These are phyloP conservation scores for Yoshiicerus persimilis DNA, from an alignment of 1,140 invertebrate genomes.

Conservation along the genomic window DNA sequence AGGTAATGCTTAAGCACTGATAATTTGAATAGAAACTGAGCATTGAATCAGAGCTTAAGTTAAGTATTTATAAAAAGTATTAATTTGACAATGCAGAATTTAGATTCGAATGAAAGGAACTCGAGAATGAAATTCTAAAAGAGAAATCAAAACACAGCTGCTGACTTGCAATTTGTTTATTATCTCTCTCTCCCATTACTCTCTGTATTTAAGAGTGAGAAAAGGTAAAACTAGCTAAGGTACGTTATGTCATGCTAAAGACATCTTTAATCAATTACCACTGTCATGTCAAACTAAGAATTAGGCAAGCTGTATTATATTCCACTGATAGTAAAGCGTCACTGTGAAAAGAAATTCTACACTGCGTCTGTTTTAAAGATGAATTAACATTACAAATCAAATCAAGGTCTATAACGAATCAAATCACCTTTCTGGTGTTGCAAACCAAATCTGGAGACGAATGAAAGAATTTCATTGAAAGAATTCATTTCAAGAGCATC, in stretches of 20 bases:
- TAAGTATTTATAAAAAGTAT: neutral
- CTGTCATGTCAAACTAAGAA: neutral
- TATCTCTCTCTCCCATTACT: no score
- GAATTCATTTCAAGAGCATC: neutral
- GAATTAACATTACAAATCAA: neutral
- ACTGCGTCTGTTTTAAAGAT: neutral
- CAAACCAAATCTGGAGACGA: neutral
- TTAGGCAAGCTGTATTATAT: neutral
- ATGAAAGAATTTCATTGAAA: conserved; percentile 2
- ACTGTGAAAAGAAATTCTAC: neutral
- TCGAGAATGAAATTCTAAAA: neutral
- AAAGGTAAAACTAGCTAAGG: neutral
- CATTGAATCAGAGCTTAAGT: neutral
- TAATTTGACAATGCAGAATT: neutral
- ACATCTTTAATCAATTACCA: neutral
- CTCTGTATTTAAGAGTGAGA: neutral
- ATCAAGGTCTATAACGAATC: neutral
- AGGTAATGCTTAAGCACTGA: neutral
- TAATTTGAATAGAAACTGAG: neutral
- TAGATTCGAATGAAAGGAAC: neutral
- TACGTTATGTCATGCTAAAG: neutral
- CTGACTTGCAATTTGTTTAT: conserved; percentile 1
- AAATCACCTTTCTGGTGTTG: neutral
- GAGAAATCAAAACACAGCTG: neutral
- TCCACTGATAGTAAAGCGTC: neutral